Conservation (phyloP, 2,113 vertebrate genomes). For the Oophaga pumilio region DNA sequence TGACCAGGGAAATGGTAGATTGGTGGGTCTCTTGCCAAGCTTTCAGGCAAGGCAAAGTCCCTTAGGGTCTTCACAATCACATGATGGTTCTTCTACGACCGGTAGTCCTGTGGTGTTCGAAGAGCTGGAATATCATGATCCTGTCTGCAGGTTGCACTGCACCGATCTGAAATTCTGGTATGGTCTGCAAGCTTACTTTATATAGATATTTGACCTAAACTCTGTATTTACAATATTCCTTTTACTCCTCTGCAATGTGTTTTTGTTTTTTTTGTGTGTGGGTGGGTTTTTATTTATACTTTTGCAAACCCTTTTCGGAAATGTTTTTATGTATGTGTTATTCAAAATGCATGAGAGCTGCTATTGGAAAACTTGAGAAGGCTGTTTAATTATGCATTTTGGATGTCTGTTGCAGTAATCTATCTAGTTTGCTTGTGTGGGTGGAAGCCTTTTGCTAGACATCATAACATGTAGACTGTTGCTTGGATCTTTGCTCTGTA, state of each 20-base stretch:
- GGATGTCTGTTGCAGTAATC: neutral
- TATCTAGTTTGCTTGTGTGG: neutral
- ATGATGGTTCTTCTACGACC: slow-evolving; percentile 85
- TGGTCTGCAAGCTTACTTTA: neutral
- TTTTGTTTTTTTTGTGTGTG: no score
- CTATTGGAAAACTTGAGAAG: neutral
- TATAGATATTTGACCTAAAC: no score
- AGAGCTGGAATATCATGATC: slow-evolving; percentile 94
- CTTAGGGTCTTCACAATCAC: slow-evolving; percentile 88
- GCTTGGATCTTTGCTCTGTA: no score
- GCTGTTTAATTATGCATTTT: neutral
- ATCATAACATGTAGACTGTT: neutral
- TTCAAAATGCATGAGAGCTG: no score
- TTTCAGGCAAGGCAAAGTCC: slow-evolving; percentile 90
- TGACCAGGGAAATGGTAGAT: slow-evolving; percentile 84
- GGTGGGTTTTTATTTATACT: no score
- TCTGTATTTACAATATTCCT: no score
- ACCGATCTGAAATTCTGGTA: slow-evolving; percentile 86
- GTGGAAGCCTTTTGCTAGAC: neutral
- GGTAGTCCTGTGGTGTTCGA: slow-evolving; percentile 95
- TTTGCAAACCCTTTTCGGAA: no score
- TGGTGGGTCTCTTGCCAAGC: slow-evolving; percentile 89
- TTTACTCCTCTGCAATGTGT: no score
- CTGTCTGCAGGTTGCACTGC: slow-evolving; percentile 89
- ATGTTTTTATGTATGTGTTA: no score